Evolutionary conservation across 2,888 invertebrate genomes (phyloP), one percentile per base, ranked within the genome.

Genomic region (Nezara viridula): DNA sequence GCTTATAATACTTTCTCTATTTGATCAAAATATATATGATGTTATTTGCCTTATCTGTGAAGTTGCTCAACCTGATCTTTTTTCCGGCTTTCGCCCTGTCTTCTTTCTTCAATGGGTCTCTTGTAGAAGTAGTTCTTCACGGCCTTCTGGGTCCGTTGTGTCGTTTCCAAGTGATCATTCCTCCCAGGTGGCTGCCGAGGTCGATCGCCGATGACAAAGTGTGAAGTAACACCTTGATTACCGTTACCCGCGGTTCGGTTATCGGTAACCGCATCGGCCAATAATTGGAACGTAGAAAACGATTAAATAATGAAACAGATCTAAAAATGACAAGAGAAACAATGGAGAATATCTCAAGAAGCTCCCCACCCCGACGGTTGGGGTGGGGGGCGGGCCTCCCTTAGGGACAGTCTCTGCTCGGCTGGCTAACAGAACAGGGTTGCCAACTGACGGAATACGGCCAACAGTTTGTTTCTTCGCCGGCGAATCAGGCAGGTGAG

Each of bases 351-450:
- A 44, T 44, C 44, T 12, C 9, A 24, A 5, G 14, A n/a, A 37
- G 66, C 44, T 81, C 81, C 81, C 81, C 81, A 81, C 81, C 44
- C 81, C 81, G 24, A 12, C 7, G 44, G 24, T 12, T 81, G n/a
- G 81, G n/a, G 81, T 81, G 81, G 81, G 77, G 81, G 81, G 81
- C 14, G 44, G 14, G 44, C 16, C 40, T 81, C 81, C 81, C 81
- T 81, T 81, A 81, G 81, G 37, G 81, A 44, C 81, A 81, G 81
- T 81, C 81, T 81, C 81, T 44, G 81, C 16, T 37, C 81, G 44
- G 81, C 40, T 44, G 14, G 81, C 37, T 81, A 44, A 81, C 81
- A 81, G 81, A 81, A 47, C 81, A 81, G 81, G 81, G 81, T 40
- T 81, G 44, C 81, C 81, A 81, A 81, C 81, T 81, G n/a, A 47